These are phyloP conservation scores for Tychaedon coryphoeus DNA, from an alignment of 2,113 vertebrate genomes.

Conservation along the genomic window DNA sequence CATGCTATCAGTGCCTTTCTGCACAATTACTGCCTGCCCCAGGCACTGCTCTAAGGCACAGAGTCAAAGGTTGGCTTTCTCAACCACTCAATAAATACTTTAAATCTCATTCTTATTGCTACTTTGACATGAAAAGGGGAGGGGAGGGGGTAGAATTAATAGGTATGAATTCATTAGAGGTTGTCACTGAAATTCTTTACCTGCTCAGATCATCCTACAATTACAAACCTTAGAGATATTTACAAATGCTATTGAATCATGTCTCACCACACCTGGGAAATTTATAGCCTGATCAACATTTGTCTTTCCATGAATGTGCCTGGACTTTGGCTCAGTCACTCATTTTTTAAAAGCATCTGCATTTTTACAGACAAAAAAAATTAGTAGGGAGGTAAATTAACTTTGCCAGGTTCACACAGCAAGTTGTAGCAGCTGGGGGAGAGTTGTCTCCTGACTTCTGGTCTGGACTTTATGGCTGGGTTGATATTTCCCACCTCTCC, in stretches of 20 bases:
- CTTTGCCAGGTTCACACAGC: not conserved
- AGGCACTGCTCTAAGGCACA: conserved; percentile 50
- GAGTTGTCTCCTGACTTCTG: not conserved
- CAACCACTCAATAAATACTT: conserved; percentile 24
- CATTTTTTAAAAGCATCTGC: not conserved
- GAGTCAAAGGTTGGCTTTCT: conserved; percentile 49
- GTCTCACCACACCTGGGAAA: not conserved
- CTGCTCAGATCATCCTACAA: not conserved
- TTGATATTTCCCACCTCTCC: not conserved
- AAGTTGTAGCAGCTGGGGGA: not conserved
- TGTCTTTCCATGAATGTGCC: not conserved
- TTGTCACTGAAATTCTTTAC: not conserved
- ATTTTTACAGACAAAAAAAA: not conserved
- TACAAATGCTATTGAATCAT: fast-evolving
- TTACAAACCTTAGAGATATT: not conserved
- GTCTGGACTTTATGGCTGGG: not conserved
- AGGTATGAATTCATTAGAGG: not conserved
- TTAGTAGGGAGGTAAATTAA: not conserved
- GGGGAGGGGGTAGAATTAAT: not conserved
- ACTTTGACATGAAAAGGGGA: not conserved
- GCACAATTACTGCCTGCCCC: conserved; percentile 48
- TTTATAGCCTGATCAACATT: not conserved
- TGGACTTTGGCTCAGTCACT: not conserved
- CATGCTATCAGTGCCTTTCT: conserved; percentile 4
- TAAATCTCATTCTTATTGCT: conserved; percentile 9